Evolutionary conservation across 2,888 invertebrate genomes (phyloP), one percentile per base, ranked within the genome.

Genomic region (Seira musarum): DNA sequence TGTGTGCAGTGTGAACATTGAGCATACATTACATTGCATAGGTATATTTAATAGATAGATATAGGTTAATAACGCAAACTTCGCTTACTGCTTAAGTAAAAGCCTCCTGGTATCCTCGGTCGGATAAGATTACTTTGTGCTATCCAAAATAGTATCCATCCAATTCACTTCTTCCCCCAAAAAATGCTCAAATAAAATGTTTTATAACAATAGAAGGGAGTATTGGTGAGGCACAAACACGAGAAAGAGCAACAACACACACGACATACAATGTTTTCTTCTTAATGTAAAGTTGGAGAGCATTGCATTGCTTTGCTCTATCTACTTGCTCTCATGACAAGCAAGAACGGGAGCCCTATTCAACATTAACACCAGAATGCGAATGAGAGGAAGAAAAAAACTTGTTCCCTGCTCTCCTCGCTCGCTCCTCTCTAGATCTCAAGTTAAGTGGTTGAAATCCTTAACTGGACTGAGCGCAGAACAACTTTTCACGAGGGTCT

Each of bases 401-500:
- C 60, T 60, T 30, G 15, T 60, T 22, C 22, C 60, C n/a, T 21
- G 22, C 19, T 40, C 68, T 53, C n/a, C 15, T 30, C 30, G 61
- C 61, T 17, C 19, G 61, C 46, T 10, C 46, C 13, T n/a, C n/a
- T 30, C 30, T 60, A 64, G 25, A 30, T 10, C 15, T 49, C 78
- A 78, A 72, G 79, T 49, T 70, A 78, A 72, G 79, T 79, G 73
- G 72, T 68, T 65, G 69, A 74, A 80, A 74, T 80, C 80, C 69
- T 80, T 74, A 80, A 64, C 73, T 80, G 80, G 80, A 80, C 80
- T 80, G 73, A 80, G 80, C 69, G 80, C 73, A 68, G 73, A 80
- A 70, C 73, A 49, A 80, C 69, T 74, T 80, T 80, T 69, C 80
- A 74, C 73, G 69, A 74, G 74, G 74, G 64, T 73, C 68, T 73